Evolutionary conservation across 2,113 vertebrate genomes (phyloP).

Genomic region (Sander lucioperca): DNA sequence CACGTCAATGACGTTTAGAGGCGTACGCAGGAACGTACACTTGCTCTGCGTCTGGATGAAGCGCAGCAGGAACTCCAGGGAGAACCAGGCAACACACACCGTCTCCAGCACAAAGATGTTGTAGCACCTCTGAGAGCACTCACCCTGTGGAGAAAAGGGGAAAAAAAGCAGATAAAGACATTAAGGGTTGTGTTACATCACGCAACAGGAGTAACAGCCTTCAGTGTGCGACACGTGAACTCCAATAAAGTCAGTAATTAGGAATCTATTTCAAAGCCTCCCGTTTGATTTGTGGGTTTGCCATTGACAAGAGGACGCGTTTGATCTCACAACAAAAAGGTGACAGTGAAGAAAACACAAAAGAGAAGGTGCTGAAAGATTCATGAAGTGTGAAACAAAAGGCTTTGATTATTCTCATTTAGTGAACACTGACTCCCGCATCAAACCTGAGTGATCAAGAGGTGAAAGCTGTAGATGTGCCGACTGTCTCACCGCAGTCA

Average conservation of each 20-base stretch:
- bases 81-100: conserved; percentile 97
- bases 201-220: background rate
- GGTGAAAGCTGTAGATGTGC: conserved; percentile 8
- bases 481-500: background rate
- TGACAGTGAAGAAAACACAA: conserved; percentile 33
- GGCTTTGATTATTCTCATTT: conserved; percentile 39
- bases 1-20: conserved; percentile 94
- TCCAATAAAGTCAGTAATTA: conserved; percentile 26
- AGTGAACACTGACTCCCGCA: background rate
- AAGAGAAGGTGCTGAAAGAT: conserved; percentile 37
- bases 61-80: conserved; percentile 94
- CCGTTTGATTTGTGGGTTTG: conserved; percentile 10
- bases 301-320: conserved; percentile 12
- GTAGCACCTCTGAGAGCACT: conserved; percentile 92
- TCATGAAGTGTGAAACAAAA: conserved; percentile 41
- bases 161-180: conserved; percentile 12
- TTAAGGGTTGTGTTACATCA: conserved; percentile 10
- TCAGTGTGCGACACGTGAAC: background rate
- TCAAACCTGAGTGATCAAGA: conserved; percentile 9
- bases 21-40: conserved; percentile 92
- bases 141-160: conserved; percentile 84
- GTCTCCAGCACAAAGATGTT: conserved; percentile 97
- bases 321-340: conserved; percentile 54
- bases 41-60: conserved; percentile 95
- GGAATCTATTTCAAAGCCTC: conserved; percentile 37